Evolutionary conservation across 2,888 invertebrate genomes (phyloP).

Genomic region (Dysmachus trigonus): DNA sequence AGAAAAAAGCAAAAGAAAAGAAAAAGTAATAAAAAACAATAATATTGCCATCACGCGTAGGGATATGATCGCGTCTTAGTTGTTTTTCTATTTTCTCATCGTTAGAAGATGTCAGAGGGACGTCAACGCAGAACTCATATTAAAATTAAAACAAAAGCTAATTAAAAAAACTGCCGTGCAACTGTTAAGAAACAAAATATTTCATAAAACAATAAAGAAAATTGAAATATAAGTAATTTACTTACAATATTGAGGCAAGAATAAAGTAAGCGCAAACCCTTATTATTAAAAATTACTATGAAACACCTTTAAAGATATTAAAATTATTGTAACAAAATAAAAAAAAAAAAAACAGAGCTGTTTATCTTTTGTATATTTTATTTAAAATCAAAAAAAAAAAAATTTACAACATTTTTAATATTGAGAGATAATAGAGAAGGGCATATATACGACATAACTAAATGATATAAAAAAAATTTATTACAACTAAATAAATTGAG

Average conservation of each 20-base stretch:
- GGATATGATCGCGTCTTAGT: conserved; percentile 23
- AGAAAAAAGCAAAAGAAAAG: neutral
- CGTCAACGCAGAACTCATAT: conserved; percentile 17
- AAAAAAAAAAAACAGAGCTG: conserved; percentile 27
- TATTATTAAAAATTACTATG: conserved; percentile 35
- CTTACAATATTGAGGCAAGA: conserved; percentile 41
- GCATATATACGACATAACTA: conserved; percentile 20
- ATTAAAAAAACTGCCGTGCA: conserved; percentile 44
- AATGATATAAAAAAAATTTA: conserved; percentile 17
- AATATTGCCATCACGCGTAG: conserved; percentile 18
- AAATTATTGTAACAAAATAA: conserved; percentile 18
- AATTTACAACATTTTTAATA: conserved; percentile 40
- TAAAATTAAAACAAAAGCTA: conserved; percentile 37
- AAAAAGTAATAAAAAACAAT: neutral
- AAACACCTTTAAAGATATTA: conserved; percentile 37
- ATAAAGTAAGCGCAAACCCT: conserved; percentile 41
- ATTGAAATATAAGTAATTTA: conserved; percentile 38
- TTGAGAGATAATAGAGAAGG: conserved; percentile 19
- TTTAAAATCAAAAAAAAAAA: conserved; percentile 29
- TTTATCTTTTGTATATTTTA: conserved; percentile 42
- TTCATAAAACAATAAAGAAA: conserved; percentile 35
- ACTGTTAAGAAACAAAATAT: conserved; percentile 41
- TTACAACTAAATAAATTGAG: conserved; percentile 41
- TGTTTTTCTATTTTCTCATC: conserved; percentile 32
- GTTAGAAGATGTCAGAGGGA: conserved; percentile 23